These are phyloP conservation scores for Gobius niger DNA, from an alignment of 2,113 vertebrate species.

Conservation along the genomic window DNA sequence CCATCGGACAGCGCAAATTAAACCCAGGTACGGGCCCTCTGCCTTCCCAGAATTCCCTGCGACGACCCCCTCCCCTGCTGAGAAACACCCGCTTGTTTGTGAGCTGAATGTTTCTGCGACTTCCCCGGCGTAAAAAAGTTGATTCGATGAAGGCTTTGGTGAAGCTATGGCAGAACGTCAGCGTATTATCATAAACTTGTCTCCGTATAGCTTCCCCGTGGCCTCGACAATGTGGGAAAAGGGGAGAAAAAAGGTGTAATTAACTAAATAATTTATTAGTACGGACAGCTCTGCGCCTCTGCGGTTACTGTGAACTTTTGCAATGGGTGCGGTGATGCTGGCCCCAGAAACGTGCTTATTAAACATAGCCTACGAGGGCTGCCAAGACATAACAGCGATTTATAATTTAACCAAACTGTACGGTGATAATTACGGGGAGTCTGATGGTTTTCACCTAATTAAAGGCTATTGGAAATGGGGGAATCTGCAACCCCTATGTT, in stretches of 20 bases:
- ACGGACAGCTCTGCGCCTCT: slow-evolving; percentile 12
- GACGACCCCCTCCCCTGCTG: slow-evolving; percentile 53
- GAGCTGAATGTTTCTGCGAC: background rate
- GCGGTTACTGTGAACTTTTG: slow-evolving; percentile 10
- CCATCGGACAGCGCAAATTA: slow-evolving; percentile 68
- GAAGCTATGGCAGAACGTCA: background rate
- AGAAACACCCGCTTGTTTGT: slow-evolving; percentile 48
- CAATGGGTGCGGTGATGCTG: slow-evolving; percentile 7
- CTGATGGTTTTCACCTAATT: slow-evolving; percentile 55
- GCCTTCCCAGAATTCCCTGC: slow-evolving; percentile 58
- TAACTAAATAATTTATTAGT: slow-evolving; percentile 11
- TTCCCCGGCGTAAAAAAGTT: background rate
- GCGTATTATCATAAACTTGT: background rate
- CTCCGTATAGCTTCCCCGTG: background rate
- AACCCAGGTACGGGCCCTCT: slow-evolving; percentile 67
- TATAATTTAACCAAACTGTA: slow-evolving; percentile 50
- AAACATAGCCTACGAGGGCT: slow-evolving; percentile 35
- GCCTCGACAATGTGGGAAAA: slow-evolving; percentile 1
- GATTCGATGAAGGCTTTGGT: slow-evolving; percentile 3
- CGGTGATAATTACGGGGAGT: slow-evolving; percentile 40
- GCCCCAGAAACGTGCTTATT: slow-evolving; percentile 36
- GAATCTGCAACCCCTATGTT: slow-evolving; percentile 7
- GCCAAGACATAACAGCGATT: slow-evolving; percentile 46
- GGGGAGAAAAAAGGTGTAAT: slow-evolving; percentile 8
- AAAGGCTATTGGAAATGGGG: slow-evolving; percentile 27